Base-by-base conservation (phyloP, 2,113 vertebrate species). In the Oceanodroma tethys region DNA sequence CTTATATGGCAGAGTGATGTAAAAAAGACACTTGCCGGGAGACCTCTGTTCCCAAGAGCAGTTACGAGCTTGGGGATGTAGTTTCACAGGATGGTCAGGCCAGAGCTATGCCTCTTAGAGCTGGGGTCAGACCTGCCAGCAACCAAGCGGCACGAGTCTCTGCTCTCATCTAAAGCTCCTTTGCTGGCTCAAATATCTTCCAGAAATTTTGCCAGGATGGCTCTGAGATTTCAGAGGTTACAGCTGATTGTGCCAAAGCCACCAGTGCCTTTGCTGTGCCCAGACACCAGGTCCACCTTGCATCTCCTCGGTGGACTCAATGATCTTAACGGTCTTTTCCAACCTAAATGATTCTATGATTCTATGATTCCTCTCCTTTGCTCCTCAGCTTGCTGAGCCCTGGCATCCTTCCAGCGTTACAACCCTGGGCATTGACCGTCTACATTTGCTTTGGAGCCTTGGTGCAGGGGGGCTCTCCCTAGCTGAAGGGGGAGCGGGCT, bases 251-350 rank as follows among this genome's bases (percentile, higher is more conserved):
- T 52, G 20, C 36, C 32, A 67, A 72, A 73, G 53, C 53, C 40
- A 16, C 17, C 22, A 20, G n/a, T 20, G 56, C 58, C 48, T 66
- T 86, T 47, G 17, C 53, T 36, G 30, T 53, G 22, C 25, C 23
- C 36, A 19, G 22, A 21, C 16, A 40, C 59, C 43, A 38, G 29
- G 5, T 52, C 45, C 17, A 38, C 20, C 19, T 58, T 73, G 55
- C 17, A 62, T 25, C 21, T 70, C 34, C 58, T 53, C 0, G 0
- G 14, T 36, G 36, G 38, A 32, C 6, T 32, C 3, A 0, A 11
- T 52, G 13, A 23, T 67, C 66, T 58, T 36, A 48, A 29, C 30
- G 18, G 12, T 36, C 21, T 80, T 72, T 81, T 45, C 34, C 52
- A 68, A 1, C 21, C 36, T 45, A 43, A 63, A 13, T 34, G 25